Conservation (phyloP, 2,113 vertebrate species). For the Sclerurus mexicanus region DNA sequence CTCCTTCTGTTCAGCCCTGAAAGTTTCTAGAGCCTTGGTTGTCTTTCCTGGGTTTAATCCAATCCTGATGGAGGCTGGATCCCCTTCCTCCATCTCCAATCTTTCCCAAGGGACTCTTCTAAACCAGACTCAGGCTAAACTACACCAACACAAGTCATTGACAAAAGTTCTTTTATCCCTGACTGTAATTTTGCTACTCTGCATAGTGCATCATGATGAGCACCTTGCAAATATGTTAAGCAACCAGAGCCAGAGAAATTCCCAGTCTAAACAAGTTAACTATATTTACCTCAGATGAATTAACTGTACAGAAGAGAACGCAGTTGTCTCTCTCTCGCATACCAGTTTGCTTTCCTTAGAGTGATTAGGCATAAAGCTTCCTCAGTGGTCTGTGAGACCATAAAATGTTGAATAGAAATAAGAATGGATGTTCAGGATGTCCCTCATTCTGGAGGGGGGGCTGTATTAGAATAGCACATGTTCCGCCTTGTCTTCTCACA, state of each 20-base stretch:
- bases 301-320: not conserved
- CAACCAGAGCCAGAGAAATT: not conserved
- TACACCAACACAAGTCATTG: not conserved
- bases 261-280: not conserved
- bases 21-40: not conserved
- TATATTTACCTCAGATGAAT: not conserved
- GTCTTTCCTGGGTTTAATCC: constrained; percentile 20
- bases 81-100: not conserved
- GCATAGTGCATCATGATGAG: not conserved
- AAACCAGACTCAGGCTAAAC: not conserved
- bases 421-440: not conserved
- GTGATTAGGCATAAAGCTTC: not conserved
- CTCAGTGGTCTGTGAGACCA: not conserved
- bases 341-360: not conserved
- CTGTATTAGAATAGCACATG: not conserved
- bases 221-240: not conserved
- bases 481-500: not conserved
- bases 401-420: not conserved
- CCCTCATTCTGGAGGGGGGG: not conserved
- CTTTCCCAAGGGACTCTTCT: not conserved
- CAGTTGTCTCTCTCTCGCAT: not conserved
- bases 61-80: not conserved
- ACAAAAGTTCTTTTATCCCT: not conserved
- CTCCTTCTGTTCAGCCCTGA: not conserved
- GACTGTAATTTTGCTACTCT: not conserved